Percentiles rank a stretch among this genome's conserved stretches.
phyloP scores from a whole-genome alignment of 1,140 invertebrate genomes.

The Steinernema feltiae region DNA sequence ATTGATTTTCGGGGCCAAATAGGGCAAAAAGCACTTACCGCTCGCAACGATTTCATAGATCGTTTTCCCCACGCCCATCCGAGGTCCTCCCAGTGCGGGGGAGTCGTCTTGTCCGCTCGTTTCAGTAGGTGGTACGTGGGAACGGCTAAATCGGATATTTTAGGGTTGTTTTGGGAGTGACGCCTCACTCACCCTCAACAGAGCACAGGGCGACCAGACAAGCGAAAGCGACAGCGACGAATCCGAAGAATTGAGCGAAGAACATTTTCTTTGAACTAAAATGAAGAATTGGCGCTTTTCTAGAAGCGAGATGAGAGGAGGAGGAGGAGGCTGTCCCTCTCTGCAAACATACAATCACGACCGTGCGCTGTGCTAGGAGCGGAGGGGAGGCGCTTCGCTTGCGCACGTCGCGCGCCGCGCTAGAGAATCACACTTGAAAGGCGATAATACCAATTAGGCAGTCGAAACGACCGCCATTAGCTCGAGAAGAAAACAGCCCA shows the following conservation, averaged over 20 bases:
- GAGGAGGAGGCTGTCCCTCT: background rate
- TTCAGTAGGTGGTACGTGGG: background rate
- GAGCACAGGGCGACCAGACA: background rate
- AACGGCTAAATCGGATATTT: background rate
- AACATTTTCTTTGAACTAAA: background rate
- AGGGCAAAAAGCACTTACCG: slow-evolving; percentile 18
- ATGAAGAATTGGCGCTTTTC: background rate
- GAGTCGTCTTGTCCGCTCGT: background rate
- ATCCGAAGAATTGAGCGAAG: background rate
- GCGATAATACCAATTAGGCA: background rate
- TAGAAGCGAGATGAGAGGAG: background rate
- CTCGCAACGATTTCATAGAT: slow-evolving; percentile 20
- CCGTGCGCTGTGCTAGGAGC: too few species aligned
- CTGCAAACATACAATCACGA: slow-evolving; percentile 6
- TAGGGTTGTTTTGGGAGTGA: background rate
- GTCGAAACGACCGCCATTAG: background rate
- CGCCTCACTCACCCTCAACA: background rate
- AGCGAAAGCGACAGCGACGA: background rate
- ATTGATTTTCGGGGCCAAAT: slow-evolving; percentile 14
- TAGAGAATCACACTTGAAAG: too few species aligned
- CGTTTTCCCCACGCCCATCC: slow-evolving; percentile 39
- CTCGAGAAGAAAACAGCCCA: background rate
- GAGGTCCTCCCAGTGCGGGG: slow-evolving; percentile 35
- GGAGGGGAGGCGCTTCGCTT: background rate
- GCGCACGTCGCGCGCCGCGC: too few species aligned